phyloP scores from a whole-genome alignment of 2,113 vertebrate species.

The Lepus europaeus region DNA sequence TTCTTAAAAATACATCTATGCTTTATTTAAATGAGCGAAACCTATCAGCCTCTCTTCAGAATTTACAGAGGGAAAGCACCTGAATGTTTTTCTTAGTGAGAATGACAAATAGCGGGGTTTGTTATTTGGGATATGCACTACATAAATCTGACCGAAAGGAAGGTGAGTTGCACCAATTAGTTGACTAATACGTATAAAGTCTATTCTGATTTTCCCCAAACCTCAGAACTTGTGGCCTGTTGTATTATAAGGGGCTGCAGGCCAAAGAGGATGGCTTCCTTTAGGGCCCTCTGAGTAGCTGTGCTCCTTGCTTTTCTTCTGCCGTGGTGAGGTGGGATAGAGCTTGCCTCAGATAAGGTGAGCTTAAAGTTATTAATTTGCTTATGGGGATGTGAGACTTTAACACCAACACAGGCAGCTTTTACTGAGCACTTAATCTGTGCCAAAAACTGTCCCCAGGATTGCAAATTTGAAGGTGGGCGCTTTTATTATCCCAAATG shows the following conservation, averaged over 20 bases:
- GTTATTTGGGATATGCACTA: slow-evolving; percentile 45
- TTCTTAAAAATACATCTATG: slow-evolving; percentile 68
- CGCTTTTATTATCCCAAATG: background rate
- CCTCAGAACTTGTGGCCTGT: background rate
- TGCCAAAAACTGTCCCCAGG: background rate
- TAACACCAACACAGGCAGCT: background rate
- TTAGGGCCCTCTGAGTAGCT: background rate
- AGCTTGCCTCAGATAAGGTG: background rate
- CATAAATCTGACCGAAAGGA: slow-evolving; percentile 49
- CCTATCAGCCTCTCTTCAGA: slow-evolving; percentile 64
- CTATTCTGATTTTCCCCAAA: slow-evolving; percentile 44
- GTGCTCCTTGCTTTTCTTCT: background rate
- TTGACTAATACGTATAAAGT: background rate
- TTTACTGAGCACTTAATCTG: background rate
- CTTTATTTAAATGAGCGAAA: slow-evolving; percentile 73
- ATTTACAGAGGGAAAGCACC: slow-evolving; percentile 67
- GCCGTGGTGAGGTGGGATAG: background rate
- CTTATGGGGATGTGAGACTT: background rate
- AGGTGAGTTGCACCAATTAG: slow-evolving; percentile 62
- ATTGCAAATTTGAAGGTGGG: background rate
- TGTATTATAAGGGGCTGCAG: background rate
- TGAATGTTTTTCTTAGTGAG: slow-evolving; percentile 45
- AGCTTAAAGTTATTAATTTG: background rate
- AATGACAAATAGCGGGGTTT: slow-evolving; percentile 54
- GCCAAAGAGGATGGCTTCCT: background rate